Evolutionary conservation across 23 tunicate species (phyloP).

Genomic region (Trididemnum nubilum): DNA sequence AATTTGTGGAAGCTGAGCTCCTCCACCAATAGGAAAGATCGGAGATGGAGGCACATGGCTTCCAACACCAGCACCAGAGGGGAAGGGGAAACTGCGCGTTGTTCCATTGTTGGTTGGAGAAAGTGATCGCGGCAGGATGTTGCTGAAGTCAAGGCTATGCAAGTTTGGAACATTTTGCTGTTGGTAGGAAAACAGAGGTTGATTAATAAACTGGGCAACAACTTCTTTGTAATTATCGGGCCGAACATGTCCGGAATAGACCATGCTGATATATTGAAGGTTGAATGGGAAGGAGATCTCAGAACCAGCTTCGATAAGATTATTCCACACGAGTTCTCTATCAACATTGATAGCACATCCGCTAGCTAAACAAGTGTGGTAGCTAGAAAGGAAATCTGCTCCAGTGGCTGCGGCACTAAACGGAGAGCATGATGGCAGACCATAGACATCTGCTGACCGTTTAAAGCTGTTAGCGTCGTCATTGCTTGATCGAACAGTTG

Average conservation of each 20-base stretch:
- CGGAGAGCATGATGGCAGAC: conserved; percentile 68
- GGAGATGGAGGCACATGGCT: no score
- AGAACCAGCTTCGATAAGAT: not conserved
- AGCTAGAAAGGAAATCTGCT: conserved; percentile 44
- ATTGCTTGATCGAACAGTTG: conserved; percentile 45
- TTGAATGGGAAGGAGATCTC: not conserved
- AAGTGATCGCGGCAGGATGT: no score
- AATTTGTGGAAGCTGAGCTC: no score
- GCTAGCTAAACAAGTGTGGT: conserved; percentile 63
- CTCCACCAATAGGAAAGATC: no score
- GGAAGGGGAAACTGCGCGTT: no score
- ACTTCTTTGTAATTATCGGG: conserved; percentile 87
- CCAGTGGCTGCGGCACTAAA: conserved; percentile 25
- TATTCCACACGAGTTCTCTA: not conserved
- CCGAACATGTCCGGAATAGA: conserved; percentile 53
- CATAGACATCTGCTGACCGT: conserved; percentile 16
- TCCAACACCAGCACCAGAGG: no score
- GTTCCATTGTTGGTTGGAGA: no score
- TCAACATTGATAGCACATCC: conserved; percentile 65
- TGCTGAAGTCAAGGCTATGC: no score
- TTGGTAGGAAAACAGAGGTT: no score
- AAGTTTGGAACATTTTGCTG: no score
- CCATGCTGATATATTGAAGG: conserved; percentile 9
- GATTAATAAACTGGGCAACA: no score
- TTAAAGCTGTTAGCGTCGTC: not conserved